Percentiles rank a stretch among this genome's conserved stretches.
phyloP scores from a whole-genome alignment of 2,888 invertebrate species.

The Caenorhabditis doughertyi region DNA sequence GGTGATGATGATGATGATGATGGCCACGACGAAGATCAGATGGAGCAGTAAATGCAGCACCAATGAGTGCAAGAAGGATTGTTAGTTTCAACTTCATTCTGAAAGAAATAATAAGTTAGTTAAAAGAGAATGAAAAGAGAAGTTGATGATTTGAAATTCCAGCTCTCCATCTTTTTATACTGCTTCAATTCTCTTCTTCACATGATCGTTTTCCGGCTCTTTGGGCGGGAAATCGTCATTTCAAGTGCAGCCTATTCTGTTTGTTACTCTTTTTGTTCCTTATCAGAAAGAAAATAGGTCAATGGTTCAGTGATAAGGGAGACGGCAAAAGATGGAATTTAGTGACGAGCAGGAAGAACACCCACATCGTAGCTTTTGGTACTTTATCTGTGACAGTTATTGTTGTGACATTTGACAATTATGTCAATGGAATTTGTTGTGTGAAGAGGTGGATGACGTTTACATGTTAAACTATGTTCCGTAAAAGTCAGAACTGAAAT shows the following conservation, averaged over 20 bases:
- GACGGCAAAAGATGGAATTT: slow-evolving; percentile 24
- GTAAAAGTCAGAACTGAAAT: too few species aligned
- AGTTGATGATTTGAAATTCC: slow-evolving; percentile 33
- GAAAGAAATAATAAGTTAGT: neutral
- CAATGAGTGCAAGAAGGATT: slow-evolving; percentile 33
- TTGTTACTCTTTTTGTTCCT: slow-evolving; percentile 23
- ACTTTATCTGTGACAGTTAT: neutral
- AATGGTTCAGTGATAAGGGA: neutral
- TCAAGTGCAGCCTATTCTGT: slow-evolving; percentile 31
- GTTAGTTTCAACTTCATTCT: slow-evolving; percentile 50
- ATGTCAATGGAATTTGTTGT: neutral
- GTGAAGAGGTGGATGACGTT: slow-evolving; percentile 6
- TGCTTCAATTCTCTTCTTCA: slow-evolving; percentile 6
- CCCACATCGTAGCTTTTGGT: slow-evolving; percentile 25
- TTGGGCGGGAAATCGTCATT: slow-evolving; percentile 33
- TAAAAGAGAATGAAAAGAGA: neutral
- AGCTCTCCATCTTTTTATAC: slow-evolving; percentile 38
- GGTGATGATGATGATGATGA: slow-evolving; percentile 42
- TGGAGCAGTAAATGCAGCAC: slow-evolving; percentile 40
- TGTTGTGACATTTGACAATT: slow-evolving; percentile 29
- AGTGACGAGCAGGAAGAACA: slow-evolving; percentile 46
- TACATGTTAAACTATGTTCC: too few species aligned
- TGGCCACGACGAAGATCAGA: slow-evolving; percentile 25
- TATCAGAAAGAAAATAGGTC: slow-evolving; percentile 20
- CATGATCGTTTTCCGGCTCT: slow-evolving; percentile 51